Evolutionary conservation across 2,888 invertebrate species (phyloP), one percentile per base, ranked within the genome.

Genomic region (Rhingia rostrata): DNA sequence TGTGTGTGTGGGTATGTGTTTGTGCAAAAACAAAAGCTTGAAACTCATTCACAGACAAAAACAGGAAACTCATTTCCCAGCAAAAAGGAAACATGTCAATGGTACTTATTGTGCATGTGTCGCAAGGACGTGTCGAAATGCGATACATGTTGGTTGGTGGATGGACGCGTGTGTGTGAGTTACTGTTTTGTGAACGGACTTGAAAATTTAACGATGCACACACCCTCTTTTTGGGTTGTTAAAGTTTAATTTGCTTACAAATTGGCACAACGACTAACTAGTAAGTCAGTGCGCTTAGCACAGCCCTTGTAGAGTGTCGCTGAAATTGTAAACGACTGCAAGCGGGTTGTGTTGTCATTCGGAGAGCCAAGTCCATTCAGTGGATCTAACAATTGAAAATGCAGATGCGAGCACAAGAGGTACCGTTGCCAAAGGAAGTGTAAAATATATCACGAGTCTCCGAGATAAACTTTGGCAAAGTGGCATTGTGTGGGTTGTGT

Each of bases 11-110:
- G 3, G 35, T 3, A 33, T 61, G 41, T 58, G 41, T 14, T 4
- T 33, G 9, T 37, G 35, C 3, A 33, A 45, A 5, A 45, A 45
- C 22, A 45, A 14, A 61, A 45, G 45, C 33, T 61, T 61, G 45
- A 45, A 61, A 61, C 60, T 61, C 60, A 61, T 61, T 61, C 60
- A 39, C 9, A 43, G 51, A 66, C 66, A 75, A 75, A 74, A 75
- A 69, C 77, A 84, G 79, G 83, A 79, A 84, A 84, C 83, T 74
- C 79, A 84, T 84, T 84, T 79, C 69, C 45, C 73, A 79, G 72
- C 67, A 74, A 69, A 83, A 83, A 74, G 83, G 79, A 84, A 83
- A 70, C 74, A 79, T 79, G 83, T 84, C 83, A 84, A 84, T 69
- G 54, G 79, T 58, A 69, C 69, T 79, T 60, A 69, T 58, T 79